Evolutionary conservation across 2,113 vertebrate genomes (phyloP).

Genomic region (Dasyornis broadbenti): DNA sequence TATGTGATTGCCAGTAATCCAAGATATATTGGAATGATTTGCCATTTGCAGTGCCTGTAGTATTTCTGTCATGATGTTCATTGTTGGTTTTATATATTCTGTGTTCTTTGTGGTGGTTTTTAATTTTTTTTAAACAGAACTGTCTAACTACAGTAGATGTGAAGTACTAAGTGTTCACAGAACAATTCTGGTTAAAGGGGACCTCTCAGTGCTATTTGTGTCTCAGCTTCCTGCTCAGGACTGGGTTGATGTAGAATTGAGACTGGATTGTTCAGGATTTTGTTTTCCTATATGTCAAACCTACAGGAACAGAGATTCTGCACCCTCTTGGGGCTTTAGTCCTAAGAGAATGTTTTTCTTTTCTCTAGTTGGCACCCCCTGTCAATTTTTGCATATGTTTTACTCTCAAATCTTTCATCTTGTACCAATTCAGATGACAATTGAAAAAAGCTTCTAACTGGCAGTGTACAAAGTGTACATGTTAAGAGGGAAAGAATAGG

Average conservation of each 20-base stretch:
- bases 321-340: not conserved
- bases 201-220: not conserved
- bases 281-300: not conserved
- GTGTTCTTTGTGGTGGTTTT: not conserved
- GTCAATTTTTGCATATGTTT: not conserved
- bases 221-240: not conserved
- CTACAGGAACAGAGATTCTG: not conserved
- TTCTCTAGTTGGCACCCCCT: not conserved
- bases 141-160: not conserved
- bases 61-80: not conserved
- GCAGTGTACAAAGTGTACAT: fast-evolving
- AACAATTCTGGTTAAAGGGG: not conserved
- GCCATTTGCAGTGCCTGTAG: not conserved
- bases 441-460: not conserved
- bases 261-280: not conserved
- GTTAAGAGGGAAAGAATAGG: not conserved
- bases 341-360: not conserved
- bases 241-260: not conserved
- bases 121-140: not conserved
- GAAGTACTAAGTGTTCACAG: not conserved
- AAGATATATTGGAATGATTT: not conserved
- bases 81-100: not conserved
- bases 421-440: not conserved
- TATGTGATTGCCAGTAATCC: not conserved
- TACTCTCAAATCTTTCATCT: not conserved